These are phyloP conservation scores for Thunnus albacares DNA, from an alignment of 2,797 vertebrate species.

Conservation along the genomic window DNA sequence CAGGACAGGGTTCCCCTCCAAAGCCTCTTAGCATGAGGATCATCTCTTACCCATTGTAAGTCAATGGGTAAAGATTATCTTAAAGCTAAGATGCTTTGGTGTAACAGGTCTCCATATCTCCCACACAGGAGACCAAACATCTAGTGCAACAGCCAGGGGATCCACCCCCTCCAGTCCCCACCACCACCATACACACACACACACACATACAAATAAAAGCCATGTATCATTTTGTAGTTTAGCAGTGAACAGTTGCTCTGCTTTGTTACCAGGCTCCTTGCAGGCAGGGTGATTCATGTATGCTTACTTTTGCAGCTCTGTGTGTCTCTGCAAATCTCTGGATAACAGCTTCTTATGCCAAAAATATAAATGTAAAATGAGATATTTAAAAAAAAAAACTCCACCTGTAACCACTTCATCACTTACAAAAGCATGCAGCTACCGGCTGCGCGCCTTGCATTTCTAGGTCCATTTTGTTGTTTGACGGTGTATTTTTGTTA, in stretches of 20 bases:
- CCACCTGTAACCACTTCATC: constrained; percentile 63
- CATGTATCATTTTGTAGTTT: constrained; percentile 39
- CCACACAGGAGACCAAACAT: constrained; percentile 57
- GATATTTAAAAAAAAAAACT: constrained; percentile 62
- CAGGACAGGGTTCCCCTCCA: constrained; percentile 47
- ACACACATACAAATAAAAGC: constrained; percentile 40
- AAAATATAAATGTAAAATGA: constrained; percentile 65
- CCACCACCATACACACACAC: background rate
- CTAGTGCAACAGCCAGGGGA: constrained; percentile 44
- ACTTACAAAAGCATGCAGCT: constrained; percentile 34
- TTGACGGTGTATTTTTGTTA: constrained; percentile 34
- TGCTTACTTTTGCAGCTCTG: constrained; percentile 61
- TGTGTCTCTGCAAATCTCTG: constrained; percentile 62
- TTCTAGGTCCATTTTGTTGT: constrained; percentile 43
- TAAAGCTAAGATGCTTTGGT: constrained; percentile 67
- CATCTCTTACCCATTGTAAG: constrained; percentile 69
- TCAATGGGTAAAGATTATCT: constrained; percentile 73
- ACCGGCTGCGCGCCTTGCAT: constrained; percentile 22
- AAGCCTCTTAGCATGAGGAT: constrained; percentile 75
- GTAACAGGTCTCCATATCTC: constrained; percentile 61
- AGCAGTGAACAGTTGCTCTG: constrained; percentile 46
- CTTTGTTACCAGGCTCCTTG: constrained; percentile 58
- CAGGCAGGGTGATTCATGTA: constrained; percentile 69
- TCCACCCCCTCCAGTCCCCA: constrained; percentile 12
- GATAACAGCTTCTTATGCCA: constrained; percentile 59